Base-by-base conservation (phyloP, 2,888 invertebrate genomes). In the Euzetes globulus region DNA sequence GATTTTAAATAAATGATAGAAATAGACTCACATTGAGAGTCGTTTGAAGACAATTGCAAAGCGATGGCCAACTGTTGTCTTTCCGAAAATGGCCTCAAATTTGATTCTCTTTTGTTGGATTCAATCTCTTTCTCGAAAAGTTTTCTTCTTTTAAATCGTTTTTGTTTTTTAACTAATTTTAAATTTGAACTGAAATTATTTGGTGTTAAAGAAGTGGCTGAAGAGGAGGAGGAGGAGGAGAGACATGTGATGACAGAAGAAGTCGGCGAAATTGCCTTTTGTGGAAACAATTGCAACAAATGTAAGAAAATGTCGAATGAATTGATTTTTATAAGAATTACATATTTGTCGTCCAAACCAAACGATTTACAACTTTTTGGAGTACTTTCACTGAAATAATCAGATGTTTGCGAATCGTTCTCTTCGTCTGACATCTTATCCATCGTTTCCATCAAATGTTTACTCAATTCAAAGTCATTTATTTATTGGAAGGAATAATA, bases 61-160 rank as follows among this genome's bases (percentile, higher is more conserved):
- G 77, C 73, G 9, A 78, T 72, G 4, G 77, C 77, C 27, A 78
- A 75, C 45, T 78, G 78, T 60, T 78, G 77, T 19, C 78, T 52
- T 71, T 77, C 76, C 11, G 78, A 78, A 6, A 78, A 52, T 25
- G 78, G 78, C 1, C 76, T 65, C 6, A 72, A 37, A 9, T 74
- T n/a, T 4, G 6, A 27, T 41, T 73, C 73, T 1, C 17, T 25
- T 73, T 41, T 41, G 5, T 27, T 58, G 25, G 58, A 9, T 9
- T 58, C 25, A 9, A 17, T 5, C 3, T 25, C 27, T 58, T 15
- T 63, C 1, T 17, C 63, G 27, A 63, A 63, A 29, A 63, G 63
- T 63, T n/a, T 29, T 63, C 63, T 29, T 29, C 33, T 15, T 63
- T 63, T 63, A 15, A 17, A 63, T 29, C 13, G 11, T 33, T 63